Base-by-base conservation (phyloP, 1,140 invertebrate species). In the Anthonomus grandis region DNA sequence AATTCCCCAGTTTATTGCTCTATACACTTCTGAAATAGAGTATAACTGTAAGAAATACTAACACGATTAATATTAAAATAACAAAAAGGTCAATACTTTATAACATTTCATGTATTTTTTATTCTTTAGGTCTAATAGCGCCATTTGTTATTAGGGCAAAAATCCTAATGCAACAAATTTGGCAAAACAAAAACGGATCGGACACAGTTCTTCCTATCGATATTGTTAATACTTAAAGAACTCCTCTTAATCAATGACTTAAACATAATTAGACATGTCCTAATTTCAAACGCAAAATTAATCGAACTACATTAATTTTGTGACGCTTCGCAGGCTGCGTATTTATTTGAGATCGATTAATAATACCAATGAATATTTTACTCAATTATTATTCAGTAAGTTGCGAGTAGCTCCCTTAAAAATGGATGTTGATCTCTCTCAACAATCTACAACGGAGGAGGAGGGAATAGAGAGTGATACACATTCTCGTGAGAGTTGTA, bases 61-160 rank as follows among this genome's bases (percentile, higher is more conserved):
- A 31, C n/a, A 31, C n/a, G n/a, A n/a, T 8, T n/a, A 31, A 6
- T 8, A 31, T 31, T 31, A 31, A 31, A 22, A 24, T 47, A 21
- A 24, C 44, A n/a, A 47, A 68, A 34, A 46, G 64, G 8, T 6
- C 12, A 15, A 64, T 68, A 13, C 27, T 63, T 5, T 62, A 60
- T 2, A 9, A 12, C 5, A 60, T 60, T 12, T 51, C 64, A 22
- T 23, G 44, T 15, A 38, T 68, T 8, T 66, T 62, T 15, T 63
- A 68, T 45, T 59, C 57, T 10, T 36, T 64, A 22, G 70, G 68
- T 12, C 51, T 64, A 9, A 27, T 70, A 2, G 38, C 48, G 0
- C 72, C 71, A n/a, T 27, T 70, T 0, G 63, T 65, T 9, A 57
- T 74, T 5, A 50, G 18, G 21, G 62, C 62, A 12, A 74, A 74